These are phyloP conservation scores for Pterocles burchelli DNA, from an alignment of 2,113 vertebrate genomes.

Conservation along the genomic window DNA sequence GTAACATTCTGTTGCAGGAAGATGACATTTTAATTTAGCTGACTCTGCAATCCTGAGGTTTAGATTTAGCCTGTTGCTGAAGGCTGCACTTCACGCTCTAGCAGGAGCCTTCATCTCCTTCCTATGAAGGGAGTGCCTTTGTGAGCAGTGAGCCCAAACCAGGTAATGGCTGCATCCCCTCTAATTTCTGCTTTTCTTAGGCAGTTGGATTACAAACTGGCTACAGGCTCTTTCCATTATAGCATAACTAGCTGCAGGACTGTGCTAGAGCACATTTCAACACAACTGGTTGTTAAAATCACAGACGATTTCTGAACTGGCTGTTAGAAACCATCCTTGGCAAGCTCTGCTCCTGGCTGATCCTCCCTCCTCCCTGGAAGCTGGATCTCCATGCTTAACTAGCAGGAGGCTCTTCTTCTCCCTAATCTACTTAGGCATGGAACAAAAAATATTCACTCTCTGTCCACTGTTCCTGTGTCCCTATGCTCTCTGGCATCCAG, in stretches of 20 bases:
- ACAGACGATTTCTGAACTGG: constrained; percentile 34
- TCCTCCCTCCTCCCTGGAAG: constrained; percentile 20
- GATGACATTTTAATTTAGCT: constrained; percentile 55
- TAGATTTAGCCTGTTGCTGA: not conserved
- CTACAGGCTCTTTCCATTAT: constrained; percentile 34
- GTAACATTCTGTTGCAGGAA: not conserved
- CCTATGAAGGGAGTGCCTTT: not conserved
- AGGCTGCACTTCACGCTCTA: not conserved
- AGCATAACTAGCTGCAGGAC: constrained; percentile 37
- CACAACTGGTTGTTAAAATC: constrained; percentile 27
- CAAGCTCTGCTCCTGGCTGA: not conserved
- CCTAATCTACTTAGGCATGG: not conserved
- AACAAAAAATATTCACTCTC: not conserved
- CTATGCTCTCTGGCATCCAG: not conserved
- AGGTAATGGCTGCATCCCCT: not conserved
- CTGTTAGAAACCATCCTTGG: constrained; percentile 29
- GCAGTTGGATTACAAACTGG: not conserved
- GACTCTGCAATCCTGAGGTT: not conserved
- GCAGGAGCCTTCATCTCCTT: not conserved
- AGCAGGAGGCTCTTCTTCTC: constrained; percentile 34
- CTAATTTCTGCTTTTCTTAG: not conserved
- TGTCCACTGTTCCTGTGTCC: not conserved
- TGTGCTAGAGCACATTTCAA: constrained; percentile 26
- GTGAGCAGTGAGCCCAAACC: not conserved
- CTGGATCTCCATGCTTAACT: not conserved